These are phyloP conservation scores for Hymenopus coronatus DNA, from an alignment of 2,888 invertebrate species.

Conservation along the genomic window DNA sequence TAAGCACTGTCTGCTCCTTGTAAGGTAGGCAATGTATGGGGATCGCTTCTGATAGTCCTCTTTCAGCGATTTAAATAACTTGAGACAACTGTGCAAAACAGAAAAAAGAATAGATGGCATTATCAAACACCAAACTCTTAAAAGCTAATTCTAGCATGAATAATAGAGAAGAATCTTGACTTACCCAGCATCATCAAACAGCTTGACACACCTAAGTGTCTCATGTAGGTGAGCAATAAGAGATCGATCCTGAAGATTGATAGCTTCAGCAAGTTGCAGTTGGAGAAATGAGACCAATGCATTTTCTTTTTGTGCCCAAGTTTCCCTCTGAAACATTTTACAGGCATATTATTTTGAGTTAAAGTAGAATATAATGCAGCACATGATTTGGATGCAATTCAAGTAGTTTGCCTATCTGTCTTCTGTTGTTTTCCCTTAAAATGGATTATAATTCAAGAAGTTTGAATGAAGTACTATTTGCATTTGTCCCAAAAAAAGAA, in stretches of 20 bases:
- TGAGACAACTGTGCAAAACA: conserved; percentile 58
- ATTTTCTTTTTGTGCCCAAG: conserved; percentile 40
- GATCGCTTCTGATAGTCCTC: conserved; percentile 74
- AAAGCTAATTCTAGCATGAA: neutral
- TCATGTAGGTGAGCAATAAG: conserved; percentile 78
- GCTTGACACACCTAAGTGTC: conserved; percentile 72
- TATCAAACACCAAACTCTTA: neutral
- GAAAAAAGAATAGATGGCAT: neutral
- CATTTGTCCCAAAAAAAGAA: no score
- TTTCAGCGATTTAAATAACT: conserved; percentile 68
- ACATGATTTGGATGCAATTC: no score
- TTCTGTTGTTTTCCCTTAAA: no score
- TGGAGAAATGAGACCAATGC: conserved; percentile 64
- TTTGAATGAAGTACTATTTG: no score
- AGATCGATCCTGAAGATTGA: conserved; percentile 73
- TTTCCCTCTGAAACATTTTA: conserved; percentile 42
- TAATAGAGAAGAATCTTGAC: neutral
- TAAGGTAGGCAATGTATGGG: conserved; percentile 79
- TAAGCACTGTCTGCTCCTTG: conserved; percentile 74
- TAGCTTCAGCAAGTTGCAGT: conserved; percentile 77
- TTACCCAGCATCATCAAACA: conserved; percentile 63
- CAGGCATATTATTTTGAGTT: neutral
- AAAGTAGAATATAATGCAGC: no score
- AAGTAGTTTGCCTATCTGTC: no score
- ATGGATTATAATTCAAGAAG: no score